Evolutionary conservation across 2,113 vertebrate genomes (phyloP), one percentile per base, ranked within the genome.

Genomic region (Trogon melanurus): DNA sequence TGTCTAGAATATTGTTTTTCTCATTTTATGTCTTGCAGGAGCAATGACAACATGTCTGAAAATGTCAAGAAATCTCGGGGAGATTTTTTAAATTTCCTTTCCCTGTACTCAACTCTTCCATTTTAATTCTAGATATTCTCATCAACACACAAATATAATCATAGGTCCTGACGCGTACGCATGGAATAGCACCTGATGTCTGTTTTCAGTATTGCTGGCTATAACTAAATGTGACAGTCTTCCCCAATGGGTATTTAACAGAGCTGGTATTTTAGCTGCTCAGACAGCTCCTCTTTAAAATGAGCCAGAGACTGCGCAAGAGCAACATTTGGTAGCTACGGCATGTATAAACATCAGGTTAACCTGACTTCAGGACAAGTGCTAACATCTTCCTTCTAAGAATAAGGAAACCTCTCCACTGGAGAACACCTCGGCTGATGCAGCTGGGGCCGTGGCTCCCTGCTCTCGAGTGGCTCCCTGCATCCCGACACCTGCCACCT

Each of bases 1-100:
- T 93, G 92, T 93, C 75, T 85, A 41, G 50, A 76, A 76, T 29
- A 51, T 50, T 88, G 54, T 92, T 94, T 94, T 90, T 66, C 85
- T 94, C 9, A 22, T 61, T 54, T 67, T 50, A 6, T 47, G 2
- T 76, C 75, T 90, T 47, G 19, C 36, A 62, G 60, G 16, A 95
- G 41, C 62, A 66, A 47, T 66, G 79, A 88, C 79, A 73, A 16
- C 18, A 36, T 32, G 75, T 93, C 88, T 94, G 79, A 58, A 82
- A 91, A 85, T 1, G 17, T 50, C 0, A 0, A 66, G 54, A 75
- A 34, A 21, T n/a, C 89, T 83, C 0, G 0, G 61, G 53, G 36
- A 34, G 1, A 6, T 7, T 10, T 74, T 71, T 87, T 79, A 79
- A 6, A 60, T 81, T 81, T 50, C 48, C 23, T 51, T 26, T 89